A percentile compares a stretch with the other conserved stretches of the same genome.
Evolutionary conservation across 2,113 vertebrate species (phyloP).

Genomic region (Plectropomus leopardus): DNA sequence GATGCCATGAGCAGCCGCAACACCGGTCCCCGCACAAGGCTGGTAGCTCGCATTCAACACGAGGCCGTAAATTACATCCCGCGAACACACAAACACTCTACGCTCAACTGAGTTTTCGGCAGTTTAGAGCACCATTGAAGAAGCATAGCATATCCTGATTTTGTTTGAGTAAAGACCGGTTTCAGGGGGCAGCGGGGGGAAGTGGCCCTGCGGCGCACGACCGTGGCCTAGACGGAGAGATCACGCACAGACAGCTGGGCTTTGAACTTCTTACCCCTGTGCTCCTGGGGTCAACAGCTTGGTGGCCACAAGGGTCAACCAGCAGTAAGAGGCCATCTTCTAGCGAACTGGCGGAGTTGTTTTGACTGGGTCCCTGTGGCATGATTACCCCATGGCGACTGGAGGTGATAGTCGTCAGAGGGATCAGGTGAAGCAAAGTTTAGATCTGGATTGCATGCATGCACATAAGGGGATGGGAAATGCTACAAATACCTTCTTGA

Average conservation of each 20-base stretch:
- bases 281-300: constrained; percentile 81
- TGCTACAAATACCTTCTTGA: constrained; percentile 58
- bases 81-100: constrained; percentile 78
- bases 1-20: constrained; percentile 79
- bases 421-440: constrained; percentile 73
- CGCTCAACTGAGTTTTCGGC: constrained; percentile 76
- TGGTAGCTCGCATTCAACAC: constrained; percentile 68
- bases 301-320: constrained; percentile 75
- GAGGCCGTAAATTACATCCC: constrained; percentile 82
- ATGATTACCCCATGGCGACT: constrained; percentile 67
- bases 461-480: constrained; percentile 16
- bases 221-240: constrained; percentile 70
- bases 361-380: constrained; percentile 80
- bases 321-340: constrained; percentile 78
- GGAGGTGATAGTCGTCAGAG: constrained; percentile 66
- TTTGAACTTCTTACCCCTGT: constrained; percentile 83
- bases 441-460: constrained; percentile 54
- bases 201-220: constrained; percentile 68
- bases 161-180: constrained; percentile 67
- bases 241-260: constrained; percentile 81
- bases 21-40: constrained; percentile 73
- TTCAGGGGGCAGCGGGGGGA: constrained; percentile 65
- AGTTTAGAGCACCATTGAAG: constrained; percentile 75
- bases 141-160: constrained; percentile 74
- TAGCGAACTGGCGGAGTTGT: constrained; percentile 75